Conservation (phyloP, 2,797 vertebrate species). For the Rhynchotus rufescens region DNA sequence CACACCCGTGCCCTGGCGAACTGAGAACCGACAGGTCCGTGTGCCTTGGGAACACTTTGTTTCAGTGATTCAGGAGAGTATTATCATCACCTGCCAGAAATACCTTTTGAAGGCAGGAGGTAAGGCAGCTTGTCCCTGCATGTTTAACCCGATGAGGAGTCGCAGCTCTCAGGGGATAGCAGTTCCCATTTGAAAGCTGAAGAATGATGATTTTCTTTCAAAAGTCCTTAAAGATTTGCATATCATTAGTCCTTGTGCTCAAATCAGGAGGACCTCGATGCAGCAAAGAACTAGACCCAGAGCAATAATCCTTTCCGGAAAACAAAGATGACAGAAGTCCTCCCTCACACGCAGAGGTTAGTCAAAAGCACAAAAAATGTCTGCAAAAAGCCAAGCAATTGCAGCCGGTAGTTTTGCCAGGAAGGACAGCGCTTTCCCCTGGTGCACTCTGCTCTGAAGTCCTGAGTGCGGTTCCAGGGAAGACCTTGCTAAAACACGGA, state of each 20-base stretch:
- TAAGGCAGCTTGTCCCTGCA: conserved; percentile 15
- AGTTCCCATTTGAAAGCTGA: conserved; percentile 43
- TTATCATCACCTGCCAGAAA: conserved; percentile 53
- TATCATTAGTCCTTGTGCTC: conserved; percentile 27
- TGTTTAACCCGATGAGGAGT: conserved; percentile 30
- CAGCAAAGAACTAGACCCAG: neutral
- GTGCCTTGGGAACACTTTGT: neutral
- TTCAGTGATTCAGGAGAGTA: conserved; percentile 10
- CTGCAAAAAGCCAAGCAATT: neutral
- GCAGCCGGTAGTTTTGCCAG: neutral
- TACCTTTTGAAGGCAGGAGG: neutral
- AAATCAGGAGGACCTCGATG: neutral
- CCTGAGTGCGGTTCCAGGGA: neutral
- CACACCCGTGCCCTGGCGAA: neutral
- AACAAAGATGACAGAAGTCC: neutral
- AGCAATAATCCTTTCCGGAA: neutral
- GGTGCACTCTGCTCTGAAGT: neutral
- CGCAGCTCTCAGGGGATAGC: conserved; percentile 13
- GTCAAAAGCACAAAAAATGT: neutral
- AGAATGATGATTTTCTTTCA: conserved; percentile 44
- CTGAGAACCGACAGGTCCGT: neutral
- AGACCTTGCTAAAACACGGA: neutral
- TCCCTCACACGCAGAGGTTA: neutral
- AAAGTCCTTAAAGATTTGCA: conserved; percentile 41
- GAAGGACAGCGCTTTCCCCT: neutral